Evolutionary conservation across 1,140 invertebrate species (phyloP).

Genomic region (Paramacrobiotus metropolitanus): DNA sequence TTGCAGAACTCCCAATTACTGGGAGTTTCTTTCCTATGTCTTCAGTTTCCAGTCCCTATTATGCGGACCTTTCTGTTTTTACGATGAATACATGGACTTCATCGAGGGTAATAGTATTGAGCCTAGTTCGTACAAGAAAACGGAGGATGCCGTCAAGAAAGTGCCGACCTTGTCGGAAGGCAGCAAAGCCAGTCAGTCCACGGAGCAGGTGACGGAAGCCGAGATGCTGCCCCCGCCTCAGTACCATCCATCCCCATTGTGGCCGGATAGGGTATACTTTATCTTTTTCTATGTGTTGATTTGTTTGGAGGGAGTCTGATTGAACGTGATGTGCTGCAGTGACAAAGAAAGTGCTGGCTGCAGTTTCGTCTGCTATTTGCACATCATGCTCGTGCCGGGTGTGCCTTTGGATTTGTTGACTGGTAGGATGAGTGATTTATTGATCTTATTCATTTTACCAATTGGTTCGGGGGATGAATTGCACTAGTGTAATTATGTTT

Average conservation of each 20-base stretch:
- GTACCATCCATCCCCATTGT: conserved; percentile 30
- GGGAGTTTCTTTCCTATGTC: conserved; percentile 33
- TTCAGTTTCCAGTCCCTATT: conserved; percentile 77
- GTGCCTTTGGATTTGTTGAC: not conserved
- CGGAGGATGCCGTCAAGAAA: conserved; percentile 12
- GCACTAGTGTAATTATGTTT: too few relatives aligned
- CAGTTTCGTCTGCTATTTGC: conserved; percentile 5
- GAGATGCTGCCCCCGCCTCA: conserved; percentile 33
- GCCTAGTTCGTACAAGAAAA: conserved; percentile 23
- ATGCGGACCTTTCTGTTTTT: conserved; percentile 77
- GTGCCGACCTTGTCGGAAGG: conserved; percentile 25
- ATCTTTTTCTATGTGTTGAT: too few relatives aligned
- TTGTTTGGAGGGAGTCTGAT: too few relatives aligned
- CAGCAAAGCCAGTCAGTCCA: conserved; percentile 35
- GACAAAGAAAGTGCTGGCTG: too few relatives aligned
- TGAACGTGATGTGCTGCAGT: too few relatives aligned
- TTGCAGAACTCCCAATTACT: conserved; percentile 18
- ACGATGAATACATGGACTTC: conserved; percentile 71
- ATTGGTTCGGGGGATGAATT: conserved; percentile 3
- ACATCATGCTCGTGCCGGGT: not conserved
- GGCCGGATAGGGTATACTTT: too few relatives aligned
- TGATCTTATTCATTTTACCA: conserved; percentile 4
- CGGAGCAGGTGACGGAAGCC: conserved; percentile 37
- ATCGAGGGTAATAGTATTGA: conserved; percentile 36
- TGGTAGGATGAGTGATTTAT: not conserved